Base-by-base conservation (phyloP, 2,888 invertebrate species). In the Xanthorhoe designata region DNA sequence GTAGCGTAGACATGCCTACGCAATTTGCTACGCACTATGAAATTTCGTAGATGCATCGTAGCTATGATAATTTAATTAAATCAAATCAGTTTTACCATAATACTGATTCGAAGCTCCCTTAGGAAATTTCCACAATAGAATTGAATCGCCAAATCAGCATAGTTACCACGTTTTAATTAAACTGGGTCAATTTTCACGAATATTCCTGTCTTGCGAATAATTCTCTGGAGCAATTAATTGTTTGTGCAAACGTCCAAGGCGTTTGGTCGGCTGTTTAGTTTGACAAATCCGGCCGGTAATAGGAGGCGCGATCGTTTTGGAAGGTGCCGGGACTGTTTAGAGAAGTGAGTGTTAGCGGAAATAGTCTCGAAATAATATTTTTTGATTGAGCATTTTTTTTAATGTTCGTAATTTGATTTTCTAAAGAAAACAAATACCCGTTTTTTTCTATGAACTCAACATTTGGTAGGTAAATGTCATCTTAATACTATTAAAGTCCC, bases 231-330 rank as follows among this genome's bases (percentile, higher is more conserved):
- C 75, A 74, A 81, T 77, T 77, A 77, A 78, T 79, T 79, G 76
- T 78, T 79, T 78, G 76, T 74, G 72, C 71, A 76, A 76, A 76
- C 71, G 73, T 73, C 74, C 74, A 71, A 75, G 73, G 76, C 78
- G 72, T 72, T 73, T 71, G 76, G 72, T 71, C 72, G 68, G 73
- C 78, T 81, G 79, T 84, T 79, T 79, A 79, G 78, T 79, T 84
- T 84, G 82, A 83, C 83, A 84, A 84, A 84, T 83, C 80, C 78
- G 77, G 76, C 78, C 73, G 78, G 78, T 84, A 81, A 81, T 81
- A 80, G 75, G 74, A 71, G 75, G 70, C 72, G 70, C 70, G 69
- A 74, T 74, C 73, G 76, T 55, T 75, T 66, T 13, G 53, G 51
- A 51, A 61, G 64, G 45, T 35, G 49, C 49, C 15, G 50, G 50